A percentile compares a stretch with the other conserved stretches of the same genome.
Conservation (phyloP, 2,113 vertebrate genomes). For the Megaptera novaeangliae region DNA sequence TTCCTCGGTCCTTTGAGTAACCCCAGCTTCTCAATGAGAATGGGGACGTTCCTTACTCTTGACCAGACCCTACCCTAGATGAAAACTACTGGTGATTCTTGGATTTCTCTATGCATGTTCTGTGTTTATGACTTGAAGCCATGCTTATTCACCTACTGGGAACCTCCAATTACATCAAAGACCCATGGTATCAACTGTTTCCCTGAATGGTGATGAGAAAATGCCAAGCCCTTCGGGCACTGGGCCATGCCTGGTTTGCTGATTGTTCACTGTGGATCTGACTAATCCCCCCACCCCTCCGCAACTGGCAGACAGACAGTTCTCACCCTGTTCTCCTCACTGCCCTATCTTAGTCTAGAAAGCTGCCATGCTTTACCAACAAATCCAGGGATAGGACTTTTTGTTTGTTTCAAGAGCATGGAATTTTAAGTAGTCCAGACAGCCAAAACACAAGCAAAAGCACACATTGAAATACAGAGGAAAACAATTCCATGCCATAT, state of each 20-base stretch:
- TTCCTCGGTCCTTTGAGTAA: background rate
- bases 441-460: conserved; percentile 3
- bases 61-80: background rate
- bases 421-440: conserved; percentile 30
- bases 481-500: conserved; percentile 27
- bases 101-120: background rate
- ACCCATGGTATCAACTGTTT: background rate
- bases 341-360: background rate
- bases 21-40: background rate
- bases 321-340: background rate
- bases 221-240: background rate
- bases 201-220: background rate
- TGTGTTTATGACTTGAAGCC: background rate
- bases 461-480: background rate
- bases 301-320: background rate
- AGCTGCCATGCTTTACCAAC: background rate
- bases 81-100: background rate
- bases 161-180: background rate
- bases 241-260: background rate
- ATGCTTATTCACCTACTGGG: background rate
- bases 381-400: background rate
- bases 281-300: too few species aligned
- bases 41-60: background rate
- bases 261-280: background rate
- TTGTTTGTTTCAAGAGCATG: conserved; percentile 13